Evolutionary conservation across 1,140 invertebrate genomes (phyloP), one percentile per base, ranked within the genome.

Genomic region (Tetragnatha versicolor): DNA sequence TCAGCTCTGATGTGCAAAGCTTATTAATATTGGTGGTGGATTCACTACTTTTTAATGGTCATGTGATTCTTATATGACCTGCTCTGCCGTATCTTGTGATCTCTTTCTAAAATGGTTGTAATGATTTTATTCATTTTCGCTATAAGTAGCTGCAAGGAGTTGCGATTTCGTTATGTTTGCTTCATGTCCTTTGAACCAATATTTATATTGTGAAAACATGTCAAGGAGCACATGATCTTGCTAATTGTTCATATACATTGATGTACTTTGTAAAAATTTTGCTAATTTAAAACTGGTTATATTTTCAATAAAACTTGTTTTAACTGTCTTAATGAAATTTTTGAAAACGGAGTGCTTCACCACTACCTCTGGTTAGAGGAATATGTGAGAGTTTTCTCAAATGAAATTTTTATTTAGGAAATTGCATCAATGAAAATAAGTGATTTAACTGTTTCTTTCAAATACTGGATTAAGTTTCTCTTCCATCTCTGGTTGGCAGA

Each of bases 221-320:
- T 68, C 33, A 33, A 22, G 17, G 20, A 68, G 63, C 63, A 68
- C 63, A 68, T 68, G 63, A 33, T 68, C 63, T 68, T 68, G 25
- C 29, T 47, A 68, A 68, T 49, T 68, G 63, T 68, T 68, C 39
- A 68, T 68, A 58, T 58, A 58, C 55, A 58, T 68, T 25, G 33
- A 68, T 68, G 39, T 45, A 68, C 37, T 68, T 68, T 29, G 33
- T 37, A 22, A 68, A 45, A 49, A 31, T 47, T 68, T 49, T 68
- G 63, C 39, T 68, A 39, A 68, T 68, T 68, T 68, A 68, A 68
- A 47, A 68, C 25, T 68, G 63, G 63, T 68, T 68, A 68, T 68
- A 68, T 68, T 68, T 68, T 68, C 37, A 68, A 68, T 68, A 68
- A 68, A 68, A 68, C 63, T 39, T 68, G 63, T 68, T 68, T 68